Evolutionary conservation across 2,888 invertebrate genomes (phyloP), one percentile per base, ranked within the genome.

Genomic region (Trilocha varians): DNA sequence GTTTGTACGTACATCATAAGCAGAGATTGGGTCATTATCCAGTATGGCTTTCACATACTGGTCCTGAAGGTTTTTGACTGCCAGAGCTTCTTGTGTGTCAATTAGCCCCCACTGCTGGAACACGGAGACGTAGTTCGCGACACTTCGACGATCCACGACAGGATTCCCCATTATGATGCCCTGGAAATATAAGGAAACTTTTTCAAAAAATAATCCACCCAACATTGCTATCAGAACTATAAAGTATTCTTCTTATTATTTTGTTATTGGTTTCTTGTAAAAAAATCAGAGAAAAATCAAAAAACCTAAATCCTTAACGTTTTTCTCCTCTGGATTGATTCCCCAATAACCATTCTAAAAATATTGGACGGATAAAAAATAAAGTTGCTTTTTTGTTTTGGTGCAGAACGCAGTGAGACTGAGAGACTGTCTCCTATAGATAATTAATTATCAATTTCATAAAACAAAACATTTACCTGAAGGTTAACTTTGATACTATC

Each of bases 91-190:
- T 45, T 80, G 78, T 6, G 55, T 50, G 52, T 90, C 90, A 3
- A 90, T 75, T 17, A 89, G 55, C 0, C 88, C 88, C 66, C 87
- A 74, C 38, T 87, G 78, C 60, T 85, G 86, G 48, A 82, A 80
- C 41, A 77, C 73, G 1, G 71, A 60, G 2, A 78, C 79, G 48
- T 85, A 79, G 52, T 87, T 76, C 5, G 77, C 59, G 55, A 84
- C 71, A 41, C 78, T 77, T 13, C 68, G 69, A 0, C 87, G 86
- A 47, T 87, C 86, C 36, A 87, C 62, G 13, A 87, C 69, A 2
- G 88, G 87, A 47, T 87, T 87, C 0, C 88, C 88, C 55, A 88
- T 66, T 13, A 87, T 87, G 43, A 88, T 49, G 17, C 87, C 87
- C 87, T 87, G 65, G 2, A 70, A 68, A 32, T 38, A 2, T 8